phyloP scores from a whole-genome alignment of 1,140 invertebrate genomes.

The Eumaeus atala region DNA sequence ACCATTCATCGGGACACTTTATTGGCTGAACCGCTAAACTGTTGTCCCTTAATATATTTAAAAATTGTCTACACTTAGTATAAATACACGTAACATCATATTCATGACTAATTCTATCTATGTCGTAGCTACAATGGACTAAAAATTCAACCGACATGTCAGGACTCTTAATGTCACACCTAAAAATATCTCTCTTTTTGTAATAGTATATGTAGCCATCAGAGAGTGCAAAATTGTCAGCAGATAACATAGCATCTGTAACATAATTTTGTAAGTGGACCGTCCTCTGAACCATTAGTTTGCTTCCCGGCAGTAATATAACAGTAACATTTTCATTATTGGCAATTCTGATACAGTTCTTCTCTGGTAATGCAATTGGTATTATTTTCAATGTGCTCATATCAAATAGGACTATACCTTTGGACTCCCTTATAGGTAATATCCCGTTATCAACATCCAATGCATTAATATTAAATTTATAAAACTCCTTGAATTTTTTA shows the following conservation, averaged over 20 bases:
- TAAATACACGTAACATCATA: slow-evolving; percentile 17
- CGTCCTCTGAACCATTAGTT: slow-evolving; percentile 44
- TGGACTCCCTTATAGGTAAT: slow-evolving; percentile 44
- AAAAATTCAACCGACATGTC: slow-evolving; percentile 38
- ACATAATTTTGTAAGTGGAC: slow-evolving; percentile 26
- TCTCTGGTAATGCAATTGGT: slow-evolving; percentile 48
- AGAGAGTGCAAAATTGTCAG: slow-evolving; percentile 45
- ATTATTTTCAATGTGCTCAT: slow-evolving; percentile 46
- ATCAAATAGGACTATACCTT: slow-evolving; percentile 50
- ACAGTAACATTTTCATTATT: slow-evolving; percentile 46
- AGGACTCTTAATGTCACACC: slow-evolving; percentile 38
- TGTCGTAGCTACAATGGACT: slow-evolving; percentile 44
- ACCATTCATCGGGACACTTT: slow-evolving; percentile 3
- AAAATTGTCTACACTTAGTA: slow-evolving; percentile 9
- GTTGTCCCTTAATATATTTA: not conserved
- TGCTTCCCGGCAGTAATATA: slow-evolving; percentile 35
- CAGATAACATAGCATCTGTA: slow-evolving; percentile 43
- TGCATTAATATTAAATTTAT: slow-evolving; percentile 45
- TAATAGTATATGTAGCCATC: slow-evolving; percentile 39
- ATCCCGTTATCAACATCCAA: slow-evolving; percentile 48
- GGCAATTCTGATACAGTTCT: slow-evolving; percentile 45
- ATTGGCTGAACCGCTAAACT: not conserved
- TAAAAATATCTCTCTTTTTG: slow-evolving; percentile 46
- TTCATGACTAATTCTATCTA: slow-evolving; percentile 46
- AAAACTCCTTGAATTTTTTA: slow-evolving; percentile 46